Conservation (phyloP, 2,113 vertebrate species). For the Acrocephalus arundinaceus region DNA sequence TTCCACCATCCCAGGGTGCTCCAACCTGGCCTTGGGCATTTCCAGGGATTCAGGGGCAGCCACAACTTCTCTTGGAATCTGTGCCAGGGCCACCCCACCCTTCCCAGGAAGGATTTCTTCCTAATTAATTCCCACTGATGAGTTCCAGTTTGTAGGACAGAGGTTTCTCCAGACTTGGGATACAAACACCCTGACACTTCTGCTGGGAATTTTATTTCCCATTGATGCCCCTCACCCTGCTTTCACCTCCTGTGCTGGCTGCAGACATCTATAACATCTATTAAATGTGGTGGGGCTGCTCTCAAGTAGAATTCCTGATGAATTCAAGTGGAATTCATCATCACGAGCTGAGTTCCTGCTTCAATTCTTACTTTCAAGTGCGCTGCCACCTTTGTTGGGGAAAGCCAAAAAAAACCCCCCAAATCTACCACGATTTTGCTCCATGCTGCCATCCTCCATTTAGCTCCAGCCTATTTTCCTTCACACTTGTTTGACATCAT, state of each 20-base stretch:
- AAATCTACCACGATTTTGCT: not conserved
- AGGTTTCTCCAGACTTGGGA: not conserved
- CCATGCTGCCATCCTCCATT: not conserved
- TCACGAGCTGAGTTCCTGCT: not conserved
- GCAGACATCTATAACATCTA: not conserved
- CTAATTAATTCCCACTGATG: not conserved
- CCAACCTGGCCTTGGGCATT: not conserved
- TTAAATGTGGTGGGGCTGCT: not conserved
- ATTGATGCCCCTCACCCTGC: not conserved
- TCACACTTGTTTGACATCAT: not conserved
- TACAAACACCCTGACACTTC: not conserved
- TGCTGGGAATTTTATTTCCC: not conserved
- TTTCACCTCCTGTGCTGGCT: not conserved
- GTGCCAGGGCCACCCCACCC: not conserved
- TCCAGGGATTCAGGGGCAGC: not conserved
- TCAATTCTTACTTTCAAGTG: not conserved
- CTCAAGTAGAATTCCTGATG: not conserved
- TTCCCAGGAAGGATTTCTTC: not conserved
- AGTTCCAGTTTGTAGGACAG: not conserved
- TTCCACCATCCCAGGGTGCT: fast-evolving
- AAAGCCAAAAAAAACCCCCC: not conserved
- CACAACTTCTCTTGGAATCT: not conserved
- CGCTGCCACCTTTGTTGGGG: not conserved
- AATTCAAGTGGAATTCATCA: not conserved
- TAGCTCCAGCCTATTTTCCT: not conserved